These are phyloP conservation scores for Numenius arquata DNA, from an alignment of 2,113 vertebrate species.

Conservation along the genomic window DNA sequence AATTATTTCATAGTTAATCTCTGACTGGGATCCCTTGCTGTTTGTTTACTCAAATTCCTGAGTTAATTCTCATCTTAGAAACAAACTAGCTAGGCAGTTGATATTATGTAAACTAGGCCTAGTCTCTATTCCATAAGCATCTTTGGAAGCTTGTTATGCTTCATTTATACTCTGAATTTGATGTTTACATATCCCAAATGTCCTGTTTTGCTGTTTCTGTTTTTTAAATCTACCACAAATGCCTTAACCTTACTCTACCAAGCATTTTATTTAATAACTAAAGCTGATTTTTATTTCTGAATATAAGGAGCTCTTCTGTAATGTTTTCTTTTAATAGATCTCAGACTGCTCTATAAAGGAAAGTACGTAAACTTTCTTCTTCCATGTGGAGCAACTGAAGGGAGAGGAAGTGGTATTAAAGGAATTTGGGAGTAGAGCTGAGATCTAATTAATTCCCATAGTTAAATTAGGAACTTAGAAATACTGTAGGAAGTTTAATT, in stretches of 20 bases:
- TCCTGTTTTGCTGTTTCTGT: neutral
- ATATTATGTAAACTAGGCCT: neutral
- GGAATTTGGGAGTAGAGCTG: neutral
- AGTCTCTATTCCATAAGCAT: neutral
- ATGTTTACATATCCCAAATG: constrained; percentile 31
- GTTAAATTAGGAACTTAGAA: constrained; percentile 48
- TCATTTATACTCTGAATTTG: neutral
- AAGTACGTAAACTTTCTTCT: neutral
- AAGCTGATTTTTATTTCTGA: constrained; percentile 7
- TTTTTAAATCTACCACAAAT: neutral
- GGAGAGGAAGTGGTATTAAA: constrained; percentile 3
- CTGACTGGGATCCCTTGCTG: neutral
- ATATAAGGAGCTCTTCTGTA: neutral
- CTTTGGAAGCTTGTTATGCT: neutral
- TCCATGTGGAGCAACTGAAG: neutral
- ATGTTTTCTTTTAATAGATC: neutral
- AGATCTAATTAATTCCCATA: constrained; percentile 32
- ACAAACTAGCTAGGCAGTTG: neutral
- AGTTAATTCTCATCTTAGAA: constrained; percentile 27
- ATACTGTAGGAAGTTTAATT: constrained; percentile 45
- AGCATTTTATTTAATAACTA: neutral
- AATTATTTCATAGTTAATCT: neutral
- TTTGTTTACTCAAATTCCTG: constrained; percentile 11
- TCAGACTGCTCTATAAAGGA: neutral
- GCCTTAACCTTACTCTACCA: neutral